Base-by-base conservation (phyloP, 2,888 invertebrate genomes). In the Gymnoscelis rufifasciata region DNA sequence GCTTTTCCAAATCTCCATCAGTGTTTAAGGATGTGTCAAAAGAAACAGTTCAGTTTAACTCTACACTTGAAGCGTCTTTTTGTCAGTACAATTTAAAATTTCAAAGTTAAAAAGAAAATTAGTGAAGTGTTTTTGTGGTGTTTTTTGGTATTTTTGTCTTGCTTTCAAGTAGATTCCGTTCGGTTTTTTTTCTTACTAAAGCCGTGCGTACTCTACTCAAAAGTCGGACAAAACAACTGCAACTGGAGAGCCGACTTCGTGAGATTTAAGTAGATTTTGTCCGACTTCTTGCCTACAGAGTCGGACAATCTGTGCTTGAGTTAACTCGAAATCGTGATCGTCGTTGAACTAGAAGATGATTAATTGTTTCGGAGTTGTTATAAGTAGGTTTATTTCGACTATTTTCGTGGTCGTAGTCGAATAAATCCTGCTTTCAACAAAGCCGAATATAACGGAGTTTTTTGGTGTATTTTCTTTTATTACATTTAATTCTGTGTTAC, bases 291-390 rank as follows among this genome's bases (percentile, higher is more conserved):
- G 23, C 31, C 3, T 12, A 28, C 31, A 51, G 64, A 67, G 63
- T 57, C 63, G 62, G 56, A 61, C 62, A 54, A 61, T 54, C 40
- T 51, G 55, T 59, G 57, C 59, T 59, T 59, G 55, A 50, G 51
- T 47, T 42, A 51, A 52, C 51, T 42, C 38, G 50, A 60, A 50
- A 44, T 38, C 28, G 7, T 7, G 19, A 13, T 31, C 10, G 38
- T 31, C 23, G 6, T 12, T 14, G 13, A 14, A 35, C 7, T 28
- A 10, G 11, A 23, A 35, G 31, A 6, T 15, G 1, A 15, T 5
- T 19, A 7, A 26, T 7, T 35, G n/a, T 33, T 19, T 43, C 47
- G 24, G 38, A 27, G 39, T 56, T 46, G 52, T 47, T 38, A 13
- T 63, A 63, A 63, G 61, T 63, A 61, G 61, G 56, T 58, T 50